phyloP scores from a whole-genome alignment of 2,888 invertebrate genomes.

The Nebria salina region DNA sequence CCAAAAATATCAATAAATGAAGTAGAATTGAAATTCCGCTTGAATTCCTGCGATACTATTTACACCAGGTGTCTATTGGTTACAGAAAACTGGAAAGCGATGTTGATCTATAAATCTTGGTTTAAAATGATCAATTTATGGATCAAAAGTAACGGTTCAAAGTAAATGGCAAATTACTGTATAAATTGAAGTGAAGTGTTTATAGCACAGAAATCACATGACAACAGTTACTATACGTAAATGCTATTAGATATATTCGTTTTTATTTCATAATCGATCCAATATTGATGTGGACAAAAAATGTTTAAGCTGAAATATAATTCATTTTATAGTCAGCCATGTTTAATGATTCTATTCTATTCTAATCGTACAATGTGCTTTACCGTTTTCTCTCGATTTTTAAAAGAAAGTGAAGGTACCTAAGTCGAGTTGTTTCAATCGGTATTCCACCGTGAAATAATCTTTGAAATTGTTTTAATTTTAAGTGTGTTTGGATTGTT shows the following conservation, averaged over 20 bases:
- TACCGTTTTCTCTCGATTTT: slow-evolving; percentile 18
- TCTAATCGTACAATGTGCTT: slow-evolving; percentile 12
- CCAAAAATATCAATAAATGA: not conserved
- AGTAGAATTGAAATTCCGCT: not conserved
- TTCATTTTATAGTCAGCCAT: not conserved
- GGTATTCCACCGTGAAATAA: slow-evolving; percentile 36
- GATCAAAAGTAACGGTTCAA: not conserved
- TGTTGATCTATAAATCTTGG: not conserved
- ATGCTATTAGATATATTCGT: not conserved
- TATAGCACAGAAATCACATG: not conserved
- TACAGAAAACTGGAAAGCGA: not conserved
- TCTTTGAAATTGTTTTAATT: slow-evolving; percentile 36
- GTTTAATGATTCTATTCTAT: not conserved
- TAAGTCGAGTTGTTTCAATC: slow-evolving; percentile 15
- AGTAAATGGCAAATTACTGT: not conserved
- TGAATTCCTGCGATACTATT: not conserved
- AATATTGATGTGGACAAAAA: too few species aligned
- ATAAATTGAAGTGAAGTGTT: not conserved
- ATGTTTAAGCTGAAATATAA: too few species aligned
- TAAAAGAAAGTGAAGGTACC: slow-evolving; percentile 32
- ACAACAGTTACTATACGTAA: not conserved
- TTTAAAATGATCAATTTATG: not conserved
- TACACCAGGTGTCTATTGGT: not conserved
- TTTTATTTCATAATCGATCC: too few species aligned
- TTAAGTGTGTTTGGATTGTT: slow-evolving; percentile 24